A percentile compares a stretch with the other conserved stretches of the same genome.
These are phyloP conservation scores for Dolichopus griseipennis DNA, from an alignment of 2,888 invertebrate species.

Conservation along the genomic window DNA sequence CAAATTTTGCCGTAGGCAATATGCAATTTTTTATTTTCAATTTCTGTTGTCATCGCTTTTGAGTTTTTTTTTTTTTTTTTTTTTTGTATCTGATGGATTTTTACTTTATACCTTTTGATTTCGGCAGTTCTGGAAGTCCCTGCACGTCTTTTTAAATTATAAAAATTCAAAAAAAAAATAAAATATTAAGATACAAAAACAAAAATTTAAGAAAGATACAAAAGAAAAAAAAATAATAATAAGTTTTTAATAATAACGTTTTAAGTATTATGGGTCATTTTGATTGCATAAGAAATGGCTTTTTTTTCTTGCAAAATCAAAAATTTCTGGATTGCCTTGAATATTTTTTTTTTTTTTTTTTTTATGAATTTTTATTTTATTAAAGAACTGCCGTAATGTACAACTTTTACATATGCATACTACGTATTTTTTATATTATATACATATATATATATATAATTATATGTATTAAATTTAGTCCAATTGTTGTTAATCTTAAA, in stretches of 20 bases:
- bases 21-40: not conserved
- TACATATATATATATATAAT: not conserved
- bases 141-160: slow-evolving; percentile 2
- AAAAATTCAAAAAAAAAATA: not conserved
- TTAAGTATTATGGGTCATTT: not conserved
- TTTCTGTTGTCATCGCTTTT: not conserved
- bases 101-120: not conserved
- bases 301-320: not conserved
- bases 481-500: not conserved
- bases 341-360: not conserved
- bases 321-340: slow-evolving; percentile 2
- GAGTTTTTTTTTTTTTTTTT: not conserved
- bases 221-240: not conserved
- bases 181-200: not conserved
- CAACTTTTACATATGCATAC: no score
- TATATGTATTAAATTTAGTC: no score
- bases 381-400: not conserved
- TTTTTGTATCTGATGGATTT: not conserved
- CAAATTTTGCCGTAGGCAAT: not conserved
- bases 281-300: not conserved
- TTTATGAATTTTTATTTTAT: not conserved
- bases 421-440: no score
- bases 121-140: not conserved
- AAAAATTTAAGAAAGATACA: not conserved
- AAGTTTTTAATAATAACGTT: slow-evolving; percentile 1